Evolutionary conservation across 2,113 vertebrate species (phyloP), one percentile per base, ranked within the genome.

Genomic region (Falco punctatus): DNA sequence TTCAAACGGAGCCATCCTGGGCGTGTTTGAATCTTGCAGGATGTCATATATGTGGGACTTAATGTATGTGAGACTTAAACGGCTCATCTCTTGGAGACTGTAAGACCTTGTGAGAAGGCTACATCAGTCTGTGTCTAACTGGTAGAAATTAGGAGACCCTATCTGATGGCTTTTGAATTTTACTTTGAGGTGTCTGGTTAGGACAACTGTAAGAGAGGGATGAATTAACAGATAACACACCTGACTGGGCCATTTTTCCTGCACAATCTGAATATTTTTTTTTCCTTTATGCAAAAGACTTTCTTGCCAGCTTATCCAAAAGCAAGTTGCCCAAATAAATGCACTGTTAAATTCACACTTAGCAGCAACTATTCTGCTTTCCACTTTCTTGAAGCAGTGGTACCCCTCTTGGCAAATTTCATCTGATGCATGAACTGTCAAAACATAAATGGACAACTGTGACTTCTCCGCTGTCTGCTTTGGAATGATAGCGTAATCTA

Each of bases 371-470:
- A 19, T 35, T 49, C 78, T 44, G 16, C 28, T 80, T 88, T 73
- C 22, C 49, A 6, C 66, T 73, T 93, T n/a, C 66, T 78, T 49
- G 48, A 46, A 82, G 71, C 40, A 42, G 38, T 62, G 62, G 57
- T 85, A 71, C 78, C 66, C 33, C 54, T 82, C 70, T 92, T 85
- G 72, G 67, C 70, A 86, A 66, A 72, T 74, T 87, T 87, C 89
- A 78, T 95, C 86, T 94, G 86, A 95, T 89, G 33, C 66, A 91
- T 89, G 83, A 80, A 73, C 72, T 92, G 88, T 84, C 91, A 94
- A 75, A 84, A 89, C 21, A 42, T 66, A 85, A 94, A 94, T 51
- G 62, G 81, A 49, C 62, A 92, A 58, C 90, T 32, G 58, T 88
- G 87, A 85, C 70, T 95, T 88, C 84, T 95, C 61, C 1, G 3